Conservation (phyloP, 2,113 vertebrate species). For the Laticauda colubrina region DNA sequence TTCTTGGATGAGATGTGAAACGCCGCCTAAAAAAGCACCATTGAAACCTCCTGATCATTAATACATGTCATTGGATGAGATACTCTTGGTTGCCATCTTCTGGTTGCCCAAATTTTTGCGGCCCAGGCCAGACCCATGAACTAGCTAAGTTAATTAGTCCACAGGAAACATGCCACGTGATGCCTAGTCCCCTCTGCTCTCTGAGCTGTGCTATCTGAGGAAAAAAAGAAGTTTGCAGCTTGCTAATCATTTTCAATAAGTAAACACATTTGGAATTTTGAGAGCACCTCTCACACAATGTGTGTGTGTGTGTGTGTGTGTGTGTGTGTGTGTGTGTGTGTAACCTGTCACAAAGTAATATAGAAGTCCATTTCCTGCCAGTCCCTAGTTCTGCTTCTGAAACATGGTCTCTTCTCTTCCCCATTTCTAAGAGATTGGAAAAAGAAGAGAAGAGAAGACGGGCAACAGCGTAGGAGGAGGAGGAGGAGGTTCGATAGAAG, state of each 20-base stretch:
- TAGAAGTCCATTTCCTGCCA: not conserved
- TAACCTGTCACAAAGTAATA: not conserved
- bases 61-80: not conserved
- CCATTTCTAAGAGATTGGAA: not conserved
- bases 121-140: not conserved
- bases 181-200: not conserved
- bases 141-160: not conserved
- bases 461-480: no score
- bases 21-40: no score
- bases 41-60: no score
- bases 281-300: not conserved
- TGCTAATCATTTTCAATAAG: not conserved
- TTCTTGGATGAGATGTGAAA: no score
- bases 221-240: not conserved
- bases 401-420: not conserved
- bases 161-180: not conserved
- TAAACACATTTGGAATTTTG: not conserved
- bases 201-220: not conserved
- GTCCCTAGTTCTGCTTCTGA: not conserved
- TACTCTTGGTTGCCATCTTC: not conserved
- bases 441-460: not conserved
- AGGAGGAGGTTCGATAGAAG: not conserved
- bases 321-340: no score
- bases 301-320: no score
- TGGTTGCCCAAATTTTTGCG: not conserved